These are phyloP conservation scores for Apaloderma vittatum DNA, from an alignment of 2,113 vertebrate genomes.

Conservation along the genomic window DNA sequence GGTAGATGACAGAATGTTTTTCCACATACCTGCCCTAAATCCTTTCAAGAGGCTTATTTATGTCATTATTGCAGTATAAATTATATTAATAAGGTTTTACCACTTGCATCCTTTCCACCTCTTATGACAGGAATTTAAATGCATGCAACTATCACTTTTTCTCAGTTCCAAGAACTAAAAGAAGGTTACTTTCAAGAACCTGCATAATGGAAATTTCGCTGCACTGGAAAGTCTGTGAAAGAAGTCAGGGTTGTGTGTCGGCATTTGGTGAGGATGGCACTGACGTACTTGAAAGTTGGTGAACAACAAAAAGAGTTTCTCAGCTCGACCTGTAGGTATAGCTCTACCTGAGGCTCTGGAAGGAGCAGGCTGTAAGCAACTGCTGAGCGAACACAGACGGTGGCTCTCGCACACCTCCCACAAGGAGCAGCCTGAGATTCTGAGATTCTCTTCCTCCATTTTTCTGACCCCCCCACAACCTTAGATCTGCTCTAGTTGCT, in stretches of 20 bases:
- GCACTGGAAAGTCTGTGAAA: neutral
- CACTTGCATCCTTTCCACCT: slow-evolving; percentile 31
- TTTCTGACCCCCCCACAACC: rapidly evolving
- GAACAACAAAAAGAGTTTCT: neutral
- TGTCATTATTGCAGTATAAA: slow-evolving; percentile 62
- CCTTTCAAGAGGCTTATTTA: slow-evolving; percentile 64
- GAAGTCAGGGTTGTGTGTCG: neutral
- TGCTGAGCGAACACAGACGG: neutral
- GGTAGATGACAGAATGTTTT: slow-evolving; percentile 27
- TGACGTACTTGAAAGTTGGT: neutral
- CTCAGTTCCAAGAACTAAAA: slow-evolving; percentile 42
- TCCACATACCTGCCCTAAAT: slow-evolving; percentile 6
- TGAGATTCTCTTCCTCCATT: neutral
- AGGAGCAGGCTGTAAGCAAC: neutral
- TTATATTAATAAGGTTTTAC: slow-evolving; percentile 44
- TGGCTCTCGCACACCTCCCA: neutral
- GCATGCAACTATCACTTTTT: slow-evolving; percentile 41
- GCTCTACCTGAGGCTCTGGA: neutral
- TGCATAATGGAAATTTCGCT: slow-evolving; percentile 44
- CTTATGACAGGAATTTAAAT: slow-evolving; percentile 21
- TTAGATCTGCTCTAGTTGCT: rapidly evolving
- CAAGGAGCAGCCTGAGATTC: neutral
- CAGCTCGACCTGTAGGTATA: neutral
- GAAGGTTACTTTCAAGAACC: slow-evolving; percentile 35
- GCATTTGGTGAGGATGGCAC: neutral